Conservation (phyloP, 2,888 invertebrate genomes). For the Macrosoma leucophasiata region DNA sequence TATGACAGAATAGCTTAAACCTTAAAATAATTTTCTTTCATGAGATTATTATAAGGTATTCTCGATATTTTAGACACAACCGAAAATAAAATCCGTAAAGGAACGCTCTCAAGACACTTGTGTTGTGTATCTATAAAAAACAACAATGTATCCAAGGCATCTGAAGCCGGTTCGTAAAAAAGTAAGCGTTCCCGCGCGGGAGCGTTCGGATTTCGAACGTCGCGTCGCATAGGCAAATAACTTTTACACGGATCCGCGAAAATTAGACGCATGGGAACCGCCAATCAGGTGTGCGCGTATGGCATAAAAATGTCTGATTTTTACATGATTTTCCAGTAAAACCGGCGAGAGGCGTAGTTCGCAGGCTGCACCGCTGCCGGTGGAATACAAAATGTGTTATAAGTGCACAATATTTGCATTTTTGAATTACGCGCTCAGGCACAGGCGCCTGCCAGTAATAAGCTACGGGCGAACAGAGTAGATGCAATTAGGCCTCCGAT, state of each 20-base stretch:
- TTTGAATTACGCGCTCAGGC: slow-evolving; percentile 68
- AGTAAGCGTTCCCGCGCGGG: too few species aligned
- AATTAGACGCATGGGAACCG: slow-evolving; percentile 72
- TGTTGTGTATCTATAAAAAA: too few species aligned
- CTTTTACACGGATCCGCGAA: too few species aligned
- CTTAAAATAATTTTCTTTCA: slow-evolving; percentile 6
- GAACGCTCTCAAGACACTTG: too few species aligned
- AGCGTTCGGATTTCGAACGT: too few species aligned
- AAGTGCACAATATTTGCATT: slow-evolving; percentile 72
- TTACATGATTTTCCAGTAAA: slow-evolving; percentile 73
- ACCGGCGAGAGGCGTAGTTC: slow-evolving; percentile 56
- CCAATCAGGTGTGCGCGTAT: slow-evolving; percentile 60
- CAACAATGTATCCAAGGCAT: too few species aligned
- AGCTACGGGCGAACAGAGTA: slow-evolving; percentile 2
- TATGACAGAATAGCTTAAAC: slow-evolving; percentile 8
- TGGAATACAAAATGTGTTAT: slow-evolving; percentile 70
- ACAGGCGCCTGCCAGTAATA: slow-evolving; percentile 32
- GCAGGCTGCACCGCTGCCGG: slow-evolving; percentile 48
- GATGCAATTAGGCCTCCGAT: too few species aligned
- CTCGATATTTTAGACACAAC: neutral
- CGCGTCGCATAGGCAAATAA: too few species aligned
- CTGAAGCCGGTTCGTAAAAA: too few species aligned
- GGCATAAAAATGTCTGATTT: slow-evolving; percentile 68
- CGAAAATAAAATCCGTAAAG: too few species aligned
- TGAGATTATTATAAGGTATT: neutral